A percentile compares a stretch with the other conserved stretches of the same genome.
These are phyloP conservation scores for Pristionchus entomophagus DNA, from an alignment of 2,888 invertebrate genomes.

Conservation along the genomic window DNA sequence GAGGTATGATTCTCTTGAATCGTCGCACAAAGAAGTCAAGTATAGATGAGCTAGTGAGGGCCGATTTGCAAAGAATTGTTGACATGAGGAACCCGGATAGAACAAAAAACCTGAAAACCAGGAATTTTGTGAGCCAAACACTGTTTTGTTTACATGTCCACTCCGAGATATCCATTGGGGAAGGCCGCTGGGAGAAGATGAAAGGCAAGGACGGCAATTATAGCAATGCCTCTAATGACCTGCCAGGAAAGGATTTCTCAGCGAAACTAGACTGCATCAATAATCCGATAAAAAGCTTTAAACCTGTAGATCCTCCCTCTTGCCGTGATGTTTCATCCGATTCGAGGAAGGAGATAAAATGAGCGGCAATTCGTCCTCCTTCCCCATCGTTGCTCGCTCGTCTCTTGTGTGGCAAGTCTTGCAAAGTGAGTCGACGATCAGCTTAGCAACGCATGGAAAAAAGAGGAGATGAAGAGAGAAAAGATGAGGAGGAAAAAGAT, in stretches of 20 bases:
- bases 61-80: background rate
- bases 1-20: slow-evolving; percentile 43
- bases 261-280: background rate
- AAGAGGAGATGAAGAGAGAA: too few relatives aligned
- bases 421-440: too few relatives aligned
- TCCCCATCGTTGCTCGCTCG: background rate
- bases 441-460: background rate
- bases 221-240: slow-evolving; percentile 48
- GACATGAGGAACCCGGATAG: slow-evolving; percentile 45
- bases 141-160: slow-evolving; percentile 36
- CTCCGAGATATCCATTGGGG: slow-evolving; percentile 51
- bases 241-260: background rate
- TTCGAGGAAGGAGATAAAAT: background rate
- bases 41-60: background rate
- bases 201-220: slow-evolving; percentile 42
- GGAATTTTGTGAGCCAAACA: background rate
- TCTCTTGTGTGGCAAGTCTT: background rate
- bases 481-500: background rate
- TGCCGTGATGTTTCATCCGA: background rate
- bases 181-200: slow-evolving; percentile 44
- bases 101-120: slow-evolving; percentile 29
- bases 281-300: background rate
- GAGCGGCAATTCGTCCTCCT: background rate
- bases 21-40: slow-evolving; percentile 17
- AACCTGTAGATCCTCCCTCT: slow-evolving; percentile 21